A percentile compares a stretch with the other conserved stretches of the same genome.
Conservation (phyloP, 2,797 vertebrate species). For the Myotis pilosus region DNA sequence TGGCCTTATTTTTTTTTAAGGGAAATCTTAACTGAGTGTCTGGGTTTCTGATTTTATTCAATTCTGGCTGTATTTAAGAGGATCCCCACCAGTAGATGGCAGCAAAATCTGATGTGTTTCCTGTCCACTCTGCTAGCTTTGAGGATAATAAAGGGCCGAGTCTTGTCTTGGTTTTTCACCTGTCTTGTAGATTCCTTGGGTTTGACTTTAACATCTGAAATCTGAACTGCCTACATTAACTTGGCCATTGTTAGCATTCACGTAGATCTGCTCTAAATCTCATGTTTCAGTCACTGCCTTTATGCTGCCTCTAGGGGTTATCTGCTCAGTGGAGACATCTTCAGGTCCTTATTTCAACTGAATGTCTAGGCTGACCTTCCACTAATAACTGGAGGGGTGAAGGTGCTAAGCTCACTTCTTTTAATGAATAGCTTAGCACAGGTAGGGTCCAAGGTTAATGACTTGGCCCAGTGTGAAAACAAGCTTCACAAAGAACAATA, state of each 20-base stretch:
- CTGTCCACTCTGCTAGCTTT: not conserved
- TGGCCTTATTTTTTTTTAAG: conserved; percentile 22
- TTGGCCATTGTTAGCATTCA: not conserved
- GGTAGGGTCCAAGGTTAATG: not conserved
- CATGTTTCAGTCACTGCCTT: not conserved
- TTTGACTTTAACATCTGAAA: not conserved
- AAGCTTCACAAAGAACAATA: not conserved
- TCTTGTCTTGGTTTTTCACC: not conserved
- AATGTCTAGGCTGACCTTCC: not conserved
- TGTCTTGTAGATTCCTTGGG: not conserved
- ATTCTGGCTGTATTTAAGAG: not conserved
- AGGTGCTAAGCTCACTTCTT: not conserved
- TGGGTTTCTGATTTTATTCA: not conserved
- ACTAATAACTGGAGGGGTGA: not conserved
- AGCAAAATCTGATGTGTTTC: not conserved
- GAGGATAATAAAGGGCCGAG: not conserved
- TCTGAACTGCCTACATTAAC: not conserved
- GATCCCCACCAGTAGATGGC: conserved; percentile 42
- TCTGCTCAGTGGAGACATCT: not conserved
- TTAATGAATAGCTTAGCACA: not conserved
- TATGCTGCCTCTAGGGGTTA: not conserved
- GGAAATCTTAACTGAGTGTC: not conserved
- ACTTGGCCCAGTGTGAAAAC: conserved; percentile 1
- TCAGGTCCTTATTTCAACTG: not conserved
- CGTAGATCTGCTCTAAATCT: not conserved